These are phyloP conservation scores for Bothrops alternatus DNA, from an alignment of 2,797 vertebrate genomes.

Conservation along the genomic window DNA sequence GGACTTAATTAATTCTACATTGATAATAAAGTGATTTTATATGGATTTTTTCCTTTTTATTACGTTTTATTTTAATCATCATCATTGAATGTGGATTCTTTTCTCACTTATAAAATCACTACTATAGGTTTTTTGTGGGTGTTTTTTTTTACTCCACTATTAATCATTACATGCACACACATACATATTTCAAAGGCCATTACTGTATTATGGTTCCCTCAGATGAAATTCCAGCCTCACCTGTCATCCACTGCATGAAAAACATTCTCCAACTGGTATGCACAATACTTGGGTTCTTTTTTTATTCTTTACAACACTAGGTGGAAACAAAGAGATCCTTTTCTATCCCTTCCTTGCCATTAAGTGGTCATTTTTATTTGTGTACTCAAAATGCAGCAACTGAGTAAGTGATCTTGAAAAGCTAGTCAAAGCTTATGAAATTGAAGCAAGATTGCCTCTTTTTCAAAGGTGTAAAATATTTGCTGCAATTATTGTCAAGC, in stretches of 20 bases:
- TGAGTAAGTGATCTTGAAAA: background rate
- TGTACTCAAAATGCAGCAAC: background rate
- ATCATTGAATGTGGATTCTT: background rate
- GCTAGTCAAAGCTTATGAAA: background rate
- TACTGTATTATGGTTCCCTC: background rate
- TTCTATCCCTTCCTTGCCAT: background rate
- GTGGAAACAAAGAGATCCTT: background rate
- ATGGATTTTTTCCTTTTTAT: background rate
- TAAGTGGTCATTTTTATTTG: background rate
- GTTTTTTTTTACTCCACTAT: background rate
- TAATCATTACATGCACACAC: background rate
- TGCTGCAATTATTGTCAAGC: background rate
- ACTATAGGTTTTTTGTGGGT: background rate
- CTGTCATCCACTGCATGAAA: background rate
- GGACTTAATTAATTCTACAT: background rate
- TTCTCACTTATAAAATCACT: background rate
- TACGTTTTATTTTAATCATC: background rate
- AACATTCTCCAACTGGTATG: background rate
- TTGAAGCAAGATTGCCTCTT: background rate
- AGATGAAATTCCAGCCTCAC: background rate
- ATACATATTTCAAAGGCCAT: background rate
- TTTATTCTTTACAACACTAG: background rate
- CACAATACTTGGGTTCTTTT: background rate
- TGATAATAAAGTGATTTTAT: background rate
- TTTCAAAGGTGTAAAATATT: background rate